Evolutionary conservation across 2,113 vertebrate genomes (phyloP), one percentile per base, ranked within the genome.

Genomic region (Glareola pratincola): DNA sequence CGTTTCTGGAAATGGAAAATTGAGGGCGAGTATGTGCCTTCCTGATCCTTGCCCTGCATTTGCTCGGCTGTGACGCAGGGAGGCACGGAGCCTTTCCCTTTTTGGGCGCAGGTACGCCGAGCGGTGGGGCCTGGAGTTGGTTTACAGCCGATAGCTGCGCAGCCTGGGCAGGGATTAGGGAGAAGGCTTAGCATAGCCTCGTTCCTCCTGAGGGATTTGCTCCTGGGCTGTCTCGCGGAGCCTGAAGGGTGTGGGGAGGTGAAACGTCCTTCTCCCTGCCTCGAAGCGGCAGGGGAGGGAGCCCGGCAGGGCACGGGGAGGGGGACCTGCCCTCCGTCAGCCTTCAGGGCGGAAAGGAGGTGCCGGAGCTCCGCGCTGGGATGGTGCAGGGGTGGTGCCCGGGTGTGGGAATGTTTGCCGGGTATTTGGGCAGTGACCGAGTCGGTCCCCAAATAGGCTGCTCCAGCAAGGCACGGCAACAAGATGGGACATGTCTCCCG

Each of bases 301-400:
- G 29, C 59, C 6, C 6, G 5, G 22, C 23, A 29, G 37, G 22
- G 26, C 15, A 4, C 7, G 2, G 15, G 67, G 68, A 12, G 2
- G 3, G 39, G 29, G 72, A 17, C 77, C 29, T 85, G 50, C 62
- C 48, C 50, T 41, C 60, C 5, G 0, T 37, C n/a, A 14, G 23
- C 34, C 14, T 24, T 24, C 16, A 4, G 37, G 27, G 45, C 20
- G 37, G 26, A 29, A 54, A 64, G n/a, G 50, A 47, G 22, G 34
- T 54, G 51, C 78, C 0, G 3, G 63, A 72, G 41, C 29, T 14
- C 29, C 0, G 0, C 0, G 3, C 30, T 74, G 0, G 0, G 11
- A 23, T 1, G 8, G 5, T 15, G 22, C 2, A 39, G 1, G 16
- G 54, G 16, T 59, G 48, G 37, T 86, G 51, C 30, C 51, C 18